phyloP scores from a whole-genome alignment of 2,888 invertebrate genomes.

The Magallana nippona region DNA sequence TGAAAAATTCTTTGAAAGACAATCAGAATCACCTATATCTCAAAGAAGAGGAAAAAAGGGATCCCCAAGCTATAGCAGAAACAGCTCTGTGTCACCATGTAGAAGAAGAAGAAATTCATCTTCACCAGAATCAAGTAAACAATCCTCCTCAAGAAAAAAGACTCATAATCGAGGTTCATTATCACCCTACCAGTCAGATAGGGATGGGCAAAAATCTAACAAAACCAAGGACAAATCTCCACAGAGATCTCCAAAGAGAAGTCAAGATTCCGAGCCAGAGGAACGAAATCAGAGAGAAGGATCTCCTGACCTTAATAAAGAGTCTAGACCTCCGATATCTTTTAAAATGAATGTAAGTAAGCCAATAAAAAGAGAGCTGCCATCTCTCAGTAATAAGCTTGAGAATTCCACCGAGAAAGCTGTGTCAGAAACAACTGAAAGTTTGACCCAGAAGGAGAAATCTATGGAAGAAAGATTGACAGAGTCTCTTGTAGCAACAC shows the following conservation, averaged over 20 bases:
- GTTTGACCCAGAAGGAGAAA: neutral
- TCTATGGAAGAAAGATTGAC: neutral
- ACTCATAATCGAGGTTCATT: neutral
- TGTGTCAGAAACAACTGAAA: neutral
- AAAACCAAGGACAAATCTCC: conserved; percentile 12
- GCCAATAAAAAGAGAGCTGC: neutral
- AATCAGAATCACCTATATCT: conserved; percentile 22
- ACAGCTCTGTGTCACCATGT: neutral
- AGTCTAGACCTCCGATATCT: neutral
- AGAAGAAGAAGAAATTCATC: conserved; percentile 8
- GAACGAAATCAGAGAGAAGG: neutral
- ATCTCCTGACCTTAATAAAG: neutral
- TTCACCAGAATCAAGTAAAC: conserved; percentile 13
- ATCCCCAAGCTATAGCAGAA: neutral
- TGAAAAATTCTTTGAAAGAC: neutral
- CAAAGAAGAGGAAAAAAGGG: neutral
- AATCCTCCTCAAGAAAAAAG: neutral
- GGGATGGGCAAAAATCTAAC: neutral
- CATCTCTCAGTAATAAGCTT: conserved; percentile 1
- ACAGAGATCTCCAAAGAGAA: neutral
- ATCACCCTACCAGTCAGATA: conserved; percentile 12
- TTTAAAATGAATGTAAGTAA: conserved; percentile 18
- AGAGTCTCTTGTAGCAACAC: neutral
- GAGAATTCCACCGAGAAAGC: neutral
- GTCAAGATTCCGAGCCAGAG: neutral